Evolutionary conservation across 2,113 vertebrate species (phyloP), one percentile per base, ranked within the genome.

Genomic region (Coracopsis vasa): DNA sequence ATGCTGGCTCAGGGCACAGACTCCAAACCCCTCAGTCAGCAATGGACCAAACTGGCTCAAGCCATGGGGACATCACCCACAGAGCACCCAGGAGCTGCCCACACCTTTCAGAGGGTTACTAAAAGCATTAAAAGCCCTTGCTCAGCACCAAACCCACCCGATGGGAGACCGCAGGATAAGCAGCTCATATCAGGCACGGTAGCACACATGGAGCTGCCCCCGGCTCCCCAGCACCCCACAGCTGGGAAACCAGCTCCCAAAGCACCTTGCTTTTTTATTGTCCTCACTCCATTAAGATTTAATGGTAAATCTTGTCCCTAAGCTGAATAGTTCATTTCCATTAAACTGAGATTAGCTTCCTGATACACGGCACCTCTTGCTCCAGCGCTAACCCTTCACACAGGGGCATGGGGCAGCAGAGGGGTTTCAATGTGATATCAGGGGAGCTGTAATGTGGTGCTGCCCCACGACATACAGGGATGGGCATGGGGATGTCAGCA

Each of bases 271-370:
- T 25, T 35, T 39, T 37, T 39, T 27, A 25, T 91, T 91, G 64
- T 25, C 77, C 58, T 58, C 51, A 29, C 79, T 96, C 85, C 84
- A 90, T 95, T 96, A 70, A 90, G 95, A 89, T 95, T 87, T 95
- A 77, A 72, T 0, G 0, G 79, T 72, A 97, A 97, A 95, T 93
- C 96, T 95, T 92, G 77, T 87, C 82, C 51, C 39, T 70, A 47
- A 81, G 85, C 86, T 75, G 72, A 96, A 94, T 86, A 88, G 92
- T 96, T 90, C 56, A 82, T 90, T 96, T 87, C 58, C 83, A 95
- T 92, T 90, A 95, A 96, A 91, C 9, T 7, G 10, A 94, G 95
- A 94, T 95, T 35, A 95, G 94, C 70, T 80, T 80, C 70, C 86
- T 37, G 56, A 65, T 51, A 75, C 33, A 16, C 1, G 0, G 65